Evolutionary conservation across 2,113 vertebrate species (phyloP).

Genomic region (Xenopus laevis): DNA sequence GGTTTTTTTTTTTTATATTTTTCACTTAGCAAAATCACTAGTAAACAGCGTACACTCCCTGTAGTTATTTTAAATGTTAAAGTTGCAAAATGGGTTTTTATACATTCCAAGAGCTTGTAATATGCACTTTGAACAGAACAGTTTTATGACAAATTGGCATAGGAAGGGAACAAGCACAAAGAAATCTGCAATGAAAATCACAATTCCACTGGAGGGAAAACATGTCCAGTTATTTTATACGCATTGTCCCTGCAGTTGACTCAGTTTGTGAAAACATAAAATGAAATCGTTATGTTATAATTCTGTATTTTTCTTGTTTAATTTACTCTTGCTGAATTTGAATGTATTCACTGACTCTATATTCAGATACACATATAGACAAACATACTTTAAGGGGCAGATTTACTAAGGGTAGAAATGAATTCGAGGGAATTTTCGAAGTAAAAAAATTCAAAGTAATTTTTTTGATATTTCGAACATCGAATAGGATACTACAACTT

Average conservation of each 20-base stretch:
- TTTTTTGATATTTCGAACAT: too few species aligned
- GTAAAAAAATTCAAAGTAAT: too few species aligned
- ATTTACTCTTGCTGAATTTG: too few species aligned
- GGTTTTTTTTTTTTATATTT: background rate
- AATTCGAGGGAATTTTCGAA: too few species aligned
- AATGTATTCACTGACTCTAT: too few species aligned
- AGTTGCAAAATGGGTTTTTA: slow-evolving; percentile 1
- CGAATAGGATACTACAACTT: too few species aligned
- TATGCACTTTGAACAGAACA: slow-evolving; percentile 7
- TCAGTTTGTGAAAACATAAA: too few species aligned
- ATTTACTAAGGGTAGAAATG: too few species aligned
- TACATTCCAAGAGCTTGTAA: slow-evolving; percentile 23
- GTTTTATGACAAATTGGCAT: slow-evolving; percentile 26
- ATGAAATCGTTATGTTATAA: background rate
- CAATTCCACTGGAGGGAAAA: slow-evolving; percentile 1
- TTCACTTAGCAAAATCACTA: background rate
- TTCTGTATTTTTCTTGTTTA: too few species aligned
- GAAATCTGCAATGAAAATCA: slow-evolving; percentile 1
- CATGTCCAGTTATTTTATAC: slow-evolving; percentile 6
- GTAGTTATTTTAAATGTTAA: slow-evolving; percentile 27
- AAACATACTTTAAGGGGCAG: too few species aligned
- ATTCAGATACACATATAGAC: too few species aligned
- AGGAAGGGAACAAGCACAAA: background rate
- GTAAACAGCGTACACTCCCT: slow-evolving; percentile 3
- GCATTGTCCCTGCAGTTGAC: background rate